Evolutionary conservation across 2,888 invertebrate species (phyloP), one percentile per base, ranked within the genome.

Genomic region (Merodon equestris): DNA sequence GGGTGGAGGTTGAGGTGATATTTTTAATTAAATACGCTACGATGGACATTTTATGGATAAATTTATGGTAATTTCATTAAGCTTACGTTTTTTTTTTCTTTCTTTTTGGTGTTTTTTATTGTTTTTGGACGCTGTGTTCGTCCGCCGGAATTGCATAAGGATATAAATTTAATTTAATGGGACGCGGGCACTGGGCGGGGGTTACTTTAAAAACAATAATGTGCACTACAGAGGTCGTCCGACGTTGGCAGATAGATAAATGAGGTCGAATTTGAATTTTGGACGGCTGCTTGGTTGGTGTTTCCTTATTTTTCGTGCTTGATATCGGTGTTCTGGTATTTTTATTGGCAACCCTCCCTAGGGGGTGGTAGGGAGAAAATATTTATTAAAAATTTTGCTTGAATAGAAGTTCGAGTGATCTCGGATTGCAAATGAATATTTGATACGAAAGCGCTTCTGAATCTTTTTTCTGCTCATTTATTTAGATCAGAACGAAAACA

Each of bases 31-130:
- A 79, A 79, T 70, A 73, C 64, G 60, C 79, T 61, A 74, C 79
- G 54, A 70, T 70, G 74, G 74, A 79, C 68, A 70, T 79, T 79
- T 79, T 79, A 79, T 79, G 70, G 79, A 79, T 74, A 79, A 79
- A 79, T 79, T 79, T 79, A 79, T 79, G 79, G 79, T 74, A 79
- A 79, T 79, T 79, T 79, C 63, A 79, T 79, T 79, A 79, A 79
- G 79, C 70, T 79, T 47, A 34, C 34, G 18, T 38, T 45, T 60
- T 45, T 44, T 42, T 50, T 34, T 34, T 42, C 9, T n/a, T 12
- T 9, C 27, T 47, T 67, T 13, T n/a, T n/a, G n/a, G n/a, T n/a
- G n/a, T n/a, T n/a, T n/a, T n/a, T n/a, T n/a, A n/a, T n/a, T n/a
- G n/a, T n/a, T n/a, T n/a, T n/a, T n/a, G n/a, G n/a, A n/a, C n/a